These are phyloP conservation scores for Leptatherina wallacei DNA, from an alignment of 2,797 vertebrate genomes.

Conservation along the genomic window DNA sequence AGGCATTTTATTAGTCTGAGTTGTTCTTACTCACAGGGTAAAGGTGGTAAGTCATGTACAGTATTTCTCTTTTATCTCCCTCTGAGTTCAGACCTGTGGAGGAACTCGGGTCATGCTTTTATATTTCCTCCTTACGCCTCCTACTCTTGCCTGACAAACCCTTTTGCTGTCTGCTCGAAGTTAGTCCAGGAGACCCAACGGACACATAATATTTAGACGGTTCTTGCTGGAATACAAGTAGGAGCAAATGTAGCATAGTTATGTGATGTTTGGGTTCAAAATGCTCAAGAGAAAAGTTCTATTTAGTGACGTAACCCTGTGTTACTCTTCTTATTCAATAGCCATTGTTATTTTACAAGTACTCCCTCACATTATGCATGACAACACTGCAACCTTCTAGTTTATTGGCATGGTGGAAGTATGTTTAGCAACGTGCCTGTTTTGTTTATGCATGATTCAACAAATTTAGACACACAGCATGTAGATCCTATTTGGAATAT, in stretches of 20 bases:
- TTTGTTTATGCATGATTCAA: constrained; percentile 89
- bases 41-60: constrained; percentile 77
- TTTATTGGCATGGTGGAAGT: constrained; percentile 89
- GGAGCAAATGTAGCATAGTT: constrained; percentile 21
- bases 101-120: constrained; percentile 71
- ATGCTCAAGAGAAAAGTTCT: constrained; percentile 28
- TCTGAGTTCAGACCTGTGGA: constrained; percentile 62
- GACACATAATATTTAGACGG: constrained; percentile 19
- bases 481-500: constrained; percentile 92
- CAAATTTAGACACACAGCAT: constrained; percentile 90
- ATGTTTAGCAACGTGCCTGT: constrained; percentile 87
- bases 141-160: constrained; percentile 51
- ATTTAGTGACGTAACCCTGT: constrained; percentile 13
- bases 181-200: constrained; percentile 45
- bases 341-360: constrained; percentile 51
- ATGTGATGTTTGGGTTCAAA: constrained; percentile 28
- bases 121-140: constrained; percentile 66
- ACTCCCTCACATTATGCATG: constrained; percentile 77
- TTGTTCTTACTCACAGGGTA: constrained; percentile 75
- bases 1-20: constrained; percentile 78
- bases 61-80: constrained; percentile 72
- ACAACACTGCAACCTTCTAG: constrained; percentile 75
- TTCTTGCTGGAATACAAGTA: constrained; percentile 19
- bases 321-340: constrained; percentile 45
- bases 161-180: constrained; percentile 58